Conservation (phyloP, 2,113 vertebrate species). For the Dicentrarchus labrax region DNA sequence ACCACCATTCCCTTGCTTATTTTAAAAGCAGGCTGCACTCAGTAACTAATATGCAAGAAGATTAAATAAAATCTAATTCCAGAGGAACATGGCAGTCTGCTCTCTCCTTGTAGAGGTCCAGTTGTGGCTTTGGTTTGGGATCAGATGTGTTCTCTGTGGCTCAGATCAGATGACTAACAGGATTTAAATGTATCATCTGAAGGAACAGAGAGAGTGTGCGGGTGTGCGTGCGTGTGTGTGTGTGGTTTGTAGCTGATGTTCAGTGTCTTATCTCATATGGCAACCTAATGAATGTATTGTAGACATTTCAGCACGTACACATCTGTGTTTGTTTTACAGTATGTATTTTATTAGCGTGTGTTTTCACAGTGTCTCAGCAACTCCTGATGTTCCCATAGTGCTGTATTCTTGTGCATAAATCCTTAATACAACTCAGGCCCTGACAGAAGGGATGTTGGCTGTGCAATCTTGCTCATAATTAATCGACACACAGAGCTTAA, state of each 20-base stretch:
- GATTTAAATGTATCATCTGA: constrained; percentile 8
- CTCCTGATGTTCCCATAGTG: constrained; percentile 10
- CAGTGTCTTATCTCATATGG: not conserved
- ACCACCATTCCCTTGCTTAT: not conserved
- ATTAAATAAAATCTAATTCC: constrained; percentile 13
- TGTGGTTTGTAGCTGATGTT: not conserved
- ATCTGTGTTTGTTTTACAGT: constrained; percentile 5
- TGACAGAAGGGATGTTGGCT: constrained; percentile 8
- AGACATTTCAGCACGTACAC: not conserved
- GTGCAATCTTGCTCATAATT: not conserved
- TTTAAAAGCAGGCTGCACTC: constrained; percentile 7
- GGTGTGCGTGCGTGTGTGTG: not conserved
- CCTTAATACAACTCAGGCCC: not conserved
- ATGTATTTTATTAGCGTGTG: not conserved
- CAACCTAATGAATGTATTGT: not conserved
- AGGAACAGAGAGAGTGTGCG: not conserved
- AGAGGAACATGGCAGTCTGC: not conserved
- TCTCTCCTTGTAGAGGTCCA: not conserved
- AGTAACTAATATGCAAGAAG: not conserved
- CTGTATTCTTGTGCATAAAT: constrained; percentile 7
- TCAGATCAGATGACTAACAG: constrained; percentile 9
- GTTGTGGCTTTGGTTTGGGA: constrained; percentile 26
- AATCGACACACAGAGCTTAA: not conserved
- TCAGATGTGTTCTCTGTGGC: constrained; percentile 7
- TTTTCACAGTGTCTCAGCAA: not conserved